Conservation (phyloP, 2,797 vertebrate genomes). For the Calcarius lapponicus region DNA sequence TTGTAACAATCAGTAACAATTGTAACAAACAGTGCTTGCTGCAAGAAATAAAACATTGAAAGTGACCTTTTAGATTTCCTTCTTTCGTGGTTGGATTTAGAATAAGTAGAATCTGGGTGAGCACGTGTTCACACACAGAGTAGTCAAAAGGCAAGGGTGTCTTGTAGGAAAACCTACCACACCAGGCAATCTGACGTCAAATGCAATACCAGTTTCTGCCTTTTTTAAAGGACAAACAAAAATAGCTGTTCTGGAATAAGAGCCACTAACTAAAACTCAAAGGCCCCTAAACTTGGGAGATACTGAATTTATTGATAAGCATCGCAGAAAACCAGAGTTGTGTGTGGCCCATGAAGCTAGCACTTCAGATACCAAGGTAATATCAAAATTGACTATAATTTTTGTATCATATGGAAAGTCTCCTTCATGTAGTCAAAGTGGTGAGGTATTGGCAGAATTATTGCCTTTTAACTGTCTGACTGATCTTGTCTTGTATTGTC, state of each 20-base stretch:
- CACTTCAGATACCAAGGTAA: not conserved
- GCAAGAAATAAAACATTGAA: not conserved
- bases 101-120: not conserved
- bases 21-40: too few relatives aligned
- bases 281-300: fast-evolving
- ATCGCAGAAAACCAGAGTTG: not conserved
- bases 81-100: not conserved
- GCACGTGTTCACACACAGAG: not conserved
- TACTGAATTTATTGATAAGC: not conserved
- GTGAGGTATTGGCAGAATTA: not conserved
- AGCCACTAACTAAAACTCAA: not conserved
- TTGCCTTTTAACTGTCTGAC: not conserved
- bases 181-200: not conserved
- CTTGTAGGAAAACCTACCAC: not conserved
- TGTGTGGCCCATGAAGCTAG: not conserved
- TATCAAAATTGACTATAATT: not conserved
- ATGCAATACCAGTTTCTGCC: not conserved
- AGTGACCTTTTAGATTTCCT: not conserved
- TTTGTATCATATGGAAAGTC: not conserved
- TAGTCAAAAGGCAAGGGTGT: not conserved
- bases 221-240: not conserved
- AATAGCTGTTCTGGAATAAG: not conserved
- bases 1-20: not conserved
- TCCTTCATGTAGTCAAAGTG: not conserved
- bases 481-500: not conserved